Conservation (phyloP, 2,888 invertebrate genomes). For the Beris chalybata region DNA sequence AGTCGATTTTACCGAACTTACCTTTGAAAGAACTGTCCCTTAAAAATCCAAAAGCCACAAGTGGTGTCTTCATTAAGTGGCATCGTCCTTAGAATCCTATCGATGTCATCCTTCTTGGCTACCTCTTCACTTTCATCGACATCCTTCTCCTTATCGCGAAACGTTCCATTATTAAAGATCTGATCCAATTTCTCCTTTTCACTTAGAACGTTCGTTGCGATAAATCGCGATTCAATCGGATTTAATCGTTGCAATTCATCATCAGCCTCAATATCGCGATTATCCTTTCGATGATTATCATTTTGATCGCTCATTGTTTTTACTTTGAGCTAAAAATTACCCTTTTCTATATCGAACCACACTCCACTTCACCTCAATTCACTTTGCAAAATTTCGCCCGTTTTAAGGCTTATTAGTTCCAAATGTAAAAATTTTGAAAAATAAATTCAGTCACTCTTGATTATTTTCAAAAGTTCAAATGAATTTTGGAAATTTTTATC, state of each 20-base stretch:
- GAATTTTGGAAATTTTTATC: no score
- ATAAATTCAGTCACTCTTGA: no score
- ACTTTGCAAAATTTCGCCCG: not conserved
- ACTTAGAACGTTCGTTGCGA: not conserved
- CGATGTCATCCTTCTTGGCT: slow-evolving; percentile 52
- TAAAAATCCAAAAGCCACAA: slow-evolving; percentile 66
- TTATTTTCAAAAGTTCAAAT: not conserved
- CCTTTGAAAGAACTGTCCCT: slow-evolving; percentile 62
- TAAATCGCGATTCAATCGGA: slow-evolving; percentile 3
- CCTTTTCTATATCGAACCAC: not conserved
- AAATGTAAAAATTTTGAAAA: no score
- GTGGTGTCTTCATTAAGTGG: slow-evolving; percentile 64
- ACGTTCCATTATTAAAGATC: slow-evolving; percentile 39
- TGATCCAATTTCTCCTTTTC: slow-evolving; percentile 40
- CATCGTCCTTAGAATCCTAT: slow-evolving; percentile 58
- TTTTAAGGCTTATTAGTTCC: not conserved
- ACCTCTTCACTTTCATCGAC: slow-evolving; percentile 38
- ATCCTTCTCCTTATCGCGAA: slow-evolving; percentile 15
- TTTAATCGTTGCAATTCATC: slow-evolving; percentile 36
- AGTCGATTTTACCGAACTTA: slow-evolving; percentile 54
- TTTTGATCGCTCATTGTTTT: slow-evolving; percentile 34
- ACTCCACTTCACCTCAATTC: not conserved
- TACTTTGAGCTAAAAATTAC: not conserved
- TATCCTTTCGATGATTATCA: slow-evolving; percentile 29
- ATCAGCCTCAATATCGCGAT: slow-evolving; percentile 27